A percentile compares a stretch with the other conserved stretches of the same genome.
Conservation (phyloP, 2,797 vertebrate species). For the Saxicola maurus region DNA sequence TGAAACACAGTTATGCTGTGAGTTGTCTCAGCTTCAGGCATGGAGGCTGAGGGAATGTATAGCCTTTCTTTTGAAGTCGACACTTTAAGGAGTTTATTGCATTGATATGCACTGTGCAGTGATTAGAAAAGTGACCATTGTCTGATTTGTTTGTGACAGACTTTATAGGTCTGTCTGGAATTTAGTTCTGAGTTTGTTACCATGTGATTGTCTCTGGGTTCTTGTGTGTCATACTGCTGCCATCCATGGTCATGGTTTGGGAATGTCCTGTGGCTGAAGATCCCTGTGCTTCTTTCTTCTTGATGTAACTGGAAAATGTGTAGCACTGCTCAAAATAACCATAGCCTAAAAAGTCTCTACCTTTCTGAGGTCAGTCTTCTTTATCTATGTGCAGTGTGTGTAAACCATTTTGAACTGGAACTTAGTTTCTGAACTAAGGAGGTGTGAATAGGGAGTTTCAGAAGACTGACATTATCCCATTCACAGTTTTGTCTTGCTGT, state of each 20-base stretch:
- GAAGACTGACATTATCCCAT: background rate
- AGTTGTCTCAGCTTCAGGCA: background rate
- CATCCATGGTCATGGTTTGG: background rate
- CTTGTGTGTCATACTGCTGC: background rate
- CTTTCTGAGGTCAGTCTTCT: background rate
- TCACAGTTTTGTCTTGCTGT: background rate
- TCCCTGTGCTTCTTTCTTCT: background rate
- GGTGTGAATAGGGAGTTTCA: background rate
- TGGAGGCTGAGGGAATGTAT: background rate
- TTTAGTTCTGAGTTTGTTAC: background rate
- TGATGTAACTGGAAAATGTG: background rate
- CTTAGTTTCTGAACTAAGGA: background rate
- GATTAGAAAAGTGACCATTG: background rate
- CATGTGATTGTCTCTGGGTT: background rate
- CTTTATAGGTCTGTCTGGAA: background rate
- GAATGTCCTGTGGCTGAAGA: background rate
- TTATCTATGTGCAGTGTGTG: background rate
- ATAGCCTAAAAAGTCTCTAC: background rate
- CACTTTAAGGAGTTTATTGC: background rate
- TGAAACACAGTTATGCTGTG: background rate
- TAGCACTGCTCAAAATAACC: background rate
- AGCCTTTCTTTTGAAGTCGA: background rate
- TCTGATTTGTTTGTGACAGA: background rate
- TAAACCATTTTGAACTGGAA: background rate
- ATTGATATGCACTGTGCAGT: background rate